These are phyloP conservation scores for Merodon equestris DNA, from an alignment of 2,888 invertebrate species.

Conservation along the genomic window DNA sequence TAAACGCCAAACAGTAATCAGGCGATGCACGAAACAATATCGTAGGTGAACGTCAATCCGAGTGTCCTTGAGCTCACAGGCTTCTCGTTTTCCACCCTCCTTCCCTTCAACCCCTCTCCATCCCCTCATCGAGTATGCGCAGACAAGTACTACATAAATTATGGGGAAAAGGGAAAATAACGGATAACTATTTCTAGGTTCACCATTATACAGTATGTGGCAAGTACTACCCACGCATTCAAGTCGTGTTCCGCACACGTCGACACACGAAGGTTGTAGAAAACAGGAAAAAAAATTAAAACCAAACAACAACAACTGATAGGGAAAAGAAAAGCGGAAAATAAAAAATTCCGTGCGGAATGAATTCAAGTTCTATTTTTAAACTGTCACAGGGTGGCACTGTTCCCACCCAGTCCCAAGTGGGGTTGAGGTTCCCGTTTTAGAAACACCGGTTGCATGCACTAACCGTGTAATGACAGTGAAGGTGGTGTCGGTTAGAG, in stretches of 20 bases:
- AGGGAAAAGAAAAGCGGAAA: neutral
- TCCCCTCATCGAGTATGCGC: conserved; percentile 58
- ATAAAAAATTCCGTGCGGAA: conserved; percentile 26
- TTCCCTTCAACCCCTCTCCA: no score
- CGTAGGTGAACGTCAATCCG: conserved; percentile 49
- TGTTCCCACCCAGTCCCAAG: neutral
- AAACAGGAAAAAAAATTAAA: conserved; percentile 20
- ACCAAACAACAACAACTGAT: neutral
- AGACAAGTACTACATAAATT: conserved; percentile 15
- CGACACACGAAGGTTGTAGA: conserved; percentile 41
- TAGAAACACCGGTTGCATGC: conserved; percentile 58
- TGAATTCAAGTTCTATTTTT: conserved; percentile 54
- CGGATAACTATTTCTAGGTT: conserved; percentile 15
- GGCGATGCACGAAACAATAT: conserved; percentile 1
- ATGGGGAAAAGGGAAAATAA: conserved; percentile 13
- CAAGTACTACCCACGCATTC: conserved; percentile 24
- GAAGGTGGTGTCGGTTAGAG: neutral
- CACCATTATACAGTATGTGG: conserved; percentile 3
- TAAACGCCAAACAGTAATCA: conserved; percentile 18
- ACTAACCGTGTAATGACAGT: conserved; percentile 19
- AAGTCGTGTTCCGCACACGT: conserved; percentile 18
- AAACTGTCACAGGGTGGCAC: conserved; percentile 39
- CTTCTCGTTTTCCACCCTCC: conserved; percentile 7
- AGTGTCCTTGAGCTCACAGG: conserved; percentile 52
- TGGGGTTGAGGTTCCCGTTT: conserved; percentile 46